A percentile compares a stretch with the other conserved stretches of the same genome.
Evolutionary conservation across 2,113 vertebrate genomes (phyloP).

Genomic region (Peucedramus taeniatus): DNA sequence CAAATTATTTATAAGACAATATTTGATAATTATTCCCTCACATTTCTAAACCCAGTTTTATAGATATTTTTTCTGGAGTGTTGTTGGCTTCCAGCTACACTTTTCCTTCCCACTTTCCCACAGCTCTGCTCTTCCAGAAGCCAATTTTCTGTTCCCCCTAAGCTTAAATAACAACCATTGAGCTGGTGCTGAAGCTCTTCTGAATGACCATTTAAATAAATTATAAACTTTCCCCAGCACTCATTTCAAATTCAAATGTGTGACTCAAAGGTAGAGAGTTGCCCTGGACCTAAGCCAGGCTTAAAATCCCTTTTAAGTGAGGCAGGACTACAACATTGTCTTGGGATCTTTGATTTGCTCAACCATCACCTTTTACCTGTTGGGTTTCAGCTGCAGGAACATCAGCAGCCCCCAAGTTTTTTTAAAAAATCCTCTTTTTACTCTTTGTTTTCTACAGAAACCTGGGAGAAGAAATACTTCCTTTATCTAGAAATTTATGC

Average conservation of each 20-base stretch:
- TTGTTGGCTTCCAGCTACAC: background rate
- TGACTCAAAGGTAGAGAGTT: slow-evolving; percentile 47
- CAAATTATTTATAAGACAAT: background rate
- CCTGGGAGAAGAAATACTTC: background rate
- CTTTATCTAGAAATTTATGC: background rate
- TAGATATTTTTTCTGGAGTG: background rate
- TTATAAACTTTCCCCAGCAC: slow-evolving; percentile 50
- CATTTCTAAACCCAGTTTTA: background rate
- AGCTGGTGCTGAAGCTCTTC: slow-evolving; percentile 38
- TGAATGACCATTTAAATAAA: slow-evolving; percentile 58
- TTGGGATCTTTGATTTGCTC: background rate
- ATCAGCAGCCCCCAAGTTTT: background rate
- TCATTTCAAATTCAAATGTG: slow-evolving; percentile 63
- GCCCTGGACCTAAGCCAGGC: slow-evolving; percentile 47
- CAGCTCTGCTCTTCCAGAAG: slow-evolving; percentile 19
- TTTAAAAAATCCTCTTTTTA: background rate
- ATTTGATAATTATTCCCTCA: background rate
- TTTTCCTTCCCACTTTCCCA: background rate
- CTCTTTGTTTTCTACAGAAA: background rate
- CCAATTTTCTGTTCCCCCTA: background rate
- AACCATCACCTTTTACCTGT: background rate
- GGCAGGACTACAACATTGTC: background rate
- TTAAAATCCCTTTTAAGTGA: slow-evolving; percentile 51
- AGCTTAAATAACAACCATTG: background rate
- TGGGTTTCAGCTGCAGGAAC: background rate